A percentile compares a stretch with the other conserved stretches of the same genome.
These are phyloP conservation scores for Trachelus troglodyta DNA, from an alignment of 2,888 invertebrate genomes.

Conservation along the genomic window DNA sequence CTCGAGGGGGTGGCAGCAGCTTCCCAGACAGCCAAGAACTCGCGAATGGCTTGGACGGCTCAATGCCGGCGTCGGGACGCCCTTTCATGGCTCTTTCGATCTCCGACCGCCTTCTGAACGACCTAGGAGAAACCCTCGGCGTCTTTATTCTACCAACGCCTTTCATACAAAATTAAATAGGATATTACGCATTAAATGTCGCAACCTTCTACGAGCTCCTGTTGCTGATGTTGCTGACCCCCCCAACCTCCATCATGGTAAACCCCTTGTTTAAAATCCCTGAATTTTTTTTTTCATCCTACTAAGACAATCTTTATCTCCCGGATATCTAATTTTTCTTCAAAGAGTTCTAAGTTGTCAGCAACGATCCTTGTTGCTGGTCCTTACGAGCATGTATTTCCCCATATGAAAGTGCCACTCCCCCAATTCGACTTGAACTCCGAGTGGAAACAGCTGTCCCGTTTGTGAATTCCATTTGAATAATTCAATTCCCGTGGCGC, in stretches of 20 bases:
- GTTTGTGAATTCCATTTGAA: conserved; percentile 59
- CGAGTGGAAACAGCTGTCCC: conserved; percentile 48
- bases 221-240: not conserved
- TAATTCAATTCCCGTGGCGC: conserved; percentile 54
- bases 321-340: not conserved
- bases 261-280: not conserved
- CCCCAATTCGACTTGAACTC: conserved; percentile 30
- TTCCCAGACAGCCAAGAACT: conserved; percentile 24
- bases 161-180: conserved; percentile 63
- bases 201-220: conserved; percentile 24
- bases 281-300: not conserved
- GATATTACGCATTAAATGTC: conserved; percentile 63
- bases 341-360: not conserved
- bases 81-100: conserved; percentile 23
- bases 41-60: conserved; percentile 63
- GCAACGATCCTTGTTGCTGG: not conserved
- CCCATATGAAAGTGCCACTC: conserved; percentile 24
- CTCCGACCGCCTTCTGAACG: conserved; percentile 20
- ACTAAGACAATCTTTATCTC: not conserved
- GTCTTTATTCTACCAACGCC: conserved; percentile 55
- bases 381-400: not conserved
- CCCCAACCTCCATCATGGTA: not conserved
- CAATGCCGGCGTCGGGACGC: conserved; percentile 44
- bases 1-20: conserved; percentile 29
- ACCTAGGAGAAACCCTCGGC: conserved; percentile 21